These are phyloP conservation scores for Myodes glareolus DNA, from an alignment of 2,113 vertebrate species.

Conservation along the genomic window DNA sequence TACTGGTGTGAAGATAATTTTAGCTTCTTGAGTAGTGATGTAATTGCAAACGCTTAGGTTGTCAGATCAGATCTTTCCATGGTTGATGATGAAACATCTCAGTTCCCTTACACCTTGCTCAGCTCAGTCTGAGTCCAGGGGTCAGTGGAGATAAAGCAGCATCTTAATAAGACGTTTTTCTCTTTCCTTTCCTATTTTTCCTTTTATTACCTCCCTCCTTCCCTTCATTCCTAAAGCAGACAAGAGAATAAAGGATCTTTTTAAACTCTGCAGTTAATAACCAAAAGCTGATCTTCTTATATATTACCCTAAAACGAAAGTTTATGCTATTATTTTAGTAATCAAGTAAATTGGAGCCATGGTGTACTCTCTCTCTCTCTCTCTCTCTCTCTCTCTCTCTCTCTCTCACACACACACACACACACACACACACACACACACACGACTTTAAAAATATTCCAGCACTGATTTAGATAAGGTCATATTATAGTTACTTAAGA, in stretches of 20 bases:
- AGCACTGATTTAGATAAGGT: neutral
- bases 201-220: neutral
- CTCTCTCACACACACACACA: too few species aligned
- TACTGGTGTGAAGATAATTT: neutral
- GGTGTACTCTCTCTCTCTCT: neutral
- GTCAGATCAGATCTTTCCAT: neutral
- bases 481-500: neutral
- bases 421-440: neutral
- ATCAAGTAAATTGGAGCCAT: neutral
- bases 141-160: neutral
- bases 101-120: neutral
- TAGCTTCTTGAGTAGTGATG: neutral
- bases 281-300: neutral
- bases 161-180: neutral
- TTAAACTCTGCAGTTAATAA: neutral
- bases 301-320: neutral
- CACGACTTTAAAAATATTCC: neutral
- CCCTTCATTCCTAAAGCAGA: neutral
- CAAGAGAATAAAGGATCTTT: slow-evolving; percentile 5
- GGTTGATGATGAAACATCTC: neutral
- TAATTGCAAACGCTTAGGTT: neutral
- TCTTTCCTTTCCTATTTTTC: neutral
- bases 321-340: slow-evolving; percentile 19
- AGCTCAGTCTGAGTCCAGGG: neutral
- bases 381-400: too few species aligned